Conservation (phyloP, 2,797 vertebrate genomes). For the Chaunax sp. region DNA sequence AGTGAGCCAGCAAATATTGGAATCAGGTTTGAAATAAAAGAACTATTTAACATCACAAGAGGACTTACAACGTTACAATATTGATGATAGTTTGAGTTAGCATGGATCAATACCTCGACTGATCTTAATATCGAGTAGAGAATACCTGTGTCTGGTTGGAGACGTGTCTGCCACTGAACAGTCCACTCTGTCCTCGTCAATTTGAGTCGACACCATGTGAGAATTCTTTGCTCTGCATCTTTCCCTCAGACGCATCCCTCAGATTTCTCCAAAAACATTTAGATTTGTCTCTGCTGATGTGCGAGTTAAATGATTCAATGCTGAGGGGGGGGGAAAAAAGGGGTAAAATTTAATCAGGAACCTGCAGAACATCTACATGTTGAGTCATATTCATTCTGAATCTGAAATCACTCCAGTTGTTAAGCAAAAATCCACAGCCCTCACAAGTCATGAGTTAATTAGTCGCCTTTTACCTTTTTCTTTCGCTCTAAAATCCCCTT, state of each 20-base stretch:
- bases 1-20: conserved; percentile 19
- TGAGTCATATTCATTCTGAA: conserved; percentile 53
- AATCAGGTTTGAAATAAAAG: conserved; percentile 14
- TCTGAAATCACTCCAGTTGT: conserved; percentile 53
- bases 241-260: conserved; percentile 73
- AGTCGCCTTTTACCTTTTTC: conserved; percentile 26
- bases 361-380: conserved; percentile 61
- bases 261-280: conserved; percentile 54
- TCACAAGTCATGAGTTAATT: conserved; percentile 66
- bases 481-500: conserved; percentile 35
- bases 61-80: conserved; percentile 19
- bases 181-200: conserved; percentile 77
- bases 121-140: conserved; percentile 63
- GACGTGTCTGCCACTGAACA: conserved; percentile 72
- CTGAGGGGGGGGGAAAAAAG: conserved; percentile 6
- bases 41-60: conserved; percentile 15
- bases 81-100: conserved; percentile 27
- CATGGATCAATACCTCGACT: conserved; percentile 40
- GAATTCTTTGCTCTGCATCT: conserved; percentile 71
- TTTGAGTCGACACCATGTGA: conserved; percentile 82
- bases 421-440: conserved; percentile 55
- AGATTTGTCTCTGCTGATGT: conserved; percentile 47
- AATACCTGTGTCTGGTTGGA: conserved; percentile 78
- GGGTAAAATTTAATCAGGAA: conserved; percentile 17
- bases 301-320: conserved; percentile 23